Percentiles rank a stretch among this genome's conserved stretches.
phyloP scores from a whole-genome alignment of 2,797 vertebrate genomes.

The Acanthurus tractus region DNA sequence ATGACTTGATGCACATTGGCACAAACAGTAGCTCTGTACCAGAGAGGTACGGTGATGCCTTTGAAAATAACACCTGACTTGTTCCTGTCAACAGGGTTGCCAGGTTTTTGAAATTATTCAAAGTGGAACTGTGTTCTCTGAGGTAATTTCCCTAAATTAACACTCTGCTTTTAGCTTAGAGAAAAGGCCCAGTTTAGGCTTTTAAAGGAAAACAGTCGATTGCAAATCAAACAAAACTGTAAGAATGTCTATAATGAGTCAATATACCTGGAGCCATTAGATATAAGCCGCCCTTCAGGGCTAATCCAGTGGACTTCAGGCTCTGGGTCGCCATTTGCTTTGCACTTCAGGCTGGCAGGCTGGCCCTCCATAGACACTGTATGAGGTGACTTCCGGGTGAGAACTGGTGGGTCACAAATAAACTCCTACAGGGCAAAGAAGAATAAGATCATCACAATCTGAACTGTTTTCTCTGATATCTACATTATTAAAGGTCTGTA shows the following conservation, averaged over 20 bases:
- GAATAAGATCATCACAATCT: not conserved
- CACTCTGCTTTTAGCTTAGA: conserved; percentile 1
- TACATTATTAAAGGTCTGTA: not conserved
- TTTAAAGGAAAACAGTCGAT: not conserved
- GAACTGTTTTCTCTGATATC: not conserved
- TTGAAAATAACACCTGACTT: conserved; percentile 12
- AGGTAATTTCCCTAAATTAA: conserved; percentile 22
- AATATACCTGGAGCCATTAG: conserved; percentile 79
- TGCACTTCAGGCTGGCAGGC: conserved; percentile 86
- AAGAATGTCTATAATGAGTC: not conserved
- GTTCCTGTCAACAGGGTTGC: conserved; percentile 5
- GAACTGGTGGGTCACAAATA: conserved; percentile 92
- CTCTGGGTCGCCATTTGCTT: conserved; percentile 88
- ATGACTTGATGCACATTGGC: conserved; percentile 23
- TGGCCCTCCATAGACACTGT: conserved; percentile 87
- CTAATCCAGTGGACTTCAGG: conserved; percentile 89
- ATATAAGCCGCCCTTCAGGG: conserved; percentile 87
- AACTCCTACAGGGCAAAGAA: conserved; percentile 84
- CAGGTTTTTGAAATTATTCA: conserved; percentile 20
- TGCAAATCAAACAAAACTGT: not conserved
- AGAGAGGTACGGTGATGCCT: not conserved
- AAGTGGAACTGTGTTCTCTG: not conserved
- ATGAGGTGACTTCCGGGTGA: conserved; percentile 88
- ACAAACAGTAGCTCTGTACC: conserved; percentile 11
- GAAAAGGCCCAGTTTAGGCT: not conserved